A percentile compares a stretch with the other conserved stretches of the same genome.
Evolutionary conservation across 2,888 invertebrate genomes (phyloP).

Genomic region (Agonopterix heracliana): DNA sequence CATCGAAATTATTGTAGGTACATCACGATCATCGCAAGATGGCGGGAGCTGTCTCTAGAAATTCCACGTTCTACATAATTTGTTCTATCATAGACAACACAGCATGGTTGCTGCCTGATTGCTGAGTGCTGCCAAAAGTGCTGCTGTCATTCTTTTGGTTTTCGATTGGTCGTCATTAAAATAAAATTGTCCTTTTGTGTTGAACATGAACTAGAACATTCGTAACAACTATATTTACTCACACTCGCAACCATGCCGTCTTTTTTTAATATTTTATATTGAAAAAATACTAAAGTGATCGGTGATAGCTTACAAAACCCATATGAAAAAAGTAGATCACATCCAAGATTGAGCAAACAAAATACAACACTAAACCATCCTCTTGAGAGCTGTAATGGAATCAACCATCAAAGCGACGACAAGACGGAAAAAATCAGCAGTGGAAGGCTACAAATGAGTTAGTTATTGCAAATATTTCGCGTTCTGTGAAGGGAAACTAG

Average conservation of each 20-base stretch:
- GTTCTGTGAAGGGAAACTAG: constrained; percentile 30
- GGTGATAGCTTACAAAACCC: constrained; percentile 25
- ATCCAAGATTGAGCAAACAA: constrained; percentile 16
- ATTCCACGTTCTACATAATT: neutral
- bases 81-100: neutral
- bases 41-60: too few species aligned
- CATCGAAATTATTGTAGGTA: too few species aligned
- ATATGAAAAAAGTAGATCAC: constrained; percentile 28
- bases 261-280: neutral
- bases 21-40: too few species aligned
- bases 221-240: constrained; percentile 27
- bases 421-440: constrained; percentile 58
- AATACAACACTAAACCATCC: constrained; percentile 42
- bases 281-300: constrained; percentile 12
- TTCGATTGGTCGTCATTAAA: constrained; percentile 47
- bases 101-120: constrained; percentile 1
- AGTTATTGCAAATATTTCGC: constrained; percentile 5
- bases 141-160: constrained; percentile 17
- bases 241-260: neutral
- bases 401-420: constrained; percentile 46
- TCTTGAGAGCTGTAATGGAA: constrained; percentile 59
- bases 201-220: constrained; percentile 49
- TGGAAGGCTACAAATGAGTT: constrained; percentile 67
- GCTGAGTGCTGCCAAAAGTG: constrained; percentile 4
- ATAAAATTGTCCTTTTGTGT: constrained; percentile 40